phyloP scores from a whole-genome alignment of 37 sponge, comb jelly and placozoan genomes.

The Beroe ovata region DNA sequence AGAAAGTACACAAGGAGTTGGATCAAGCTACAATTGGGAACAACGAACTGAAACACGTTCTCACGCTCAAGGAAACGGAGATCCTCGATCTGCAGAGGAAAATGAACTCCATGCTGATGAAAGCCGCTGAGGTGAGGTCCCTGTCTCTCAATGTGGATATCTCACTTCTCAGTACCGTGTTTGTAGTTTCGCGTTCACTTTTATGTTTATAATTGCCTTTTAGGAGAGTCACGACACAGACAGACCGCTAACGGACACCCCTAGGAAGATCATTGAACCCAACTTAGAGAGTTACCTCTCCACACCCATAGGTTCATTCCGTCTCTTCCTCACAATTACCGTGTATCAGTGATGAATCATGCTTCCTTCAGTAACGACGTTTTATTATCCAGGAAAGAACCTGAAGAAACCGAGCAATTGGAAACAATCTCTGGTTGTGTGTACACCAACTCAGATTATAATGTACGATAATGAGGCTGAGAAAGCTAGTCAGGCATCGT shows the following conservation, averaged over 20 bases:
- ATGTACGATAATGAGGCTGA: constrained; percentile 55
- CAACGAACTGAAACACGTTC: constrained; percentile 27
- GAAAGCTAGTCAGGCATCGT: constrained; percentile 2
- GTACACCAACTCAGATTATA: constrained; percentile 12
- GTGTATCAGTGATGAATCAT: no score
- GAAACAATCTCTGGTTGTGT: constrained; percentile 44
- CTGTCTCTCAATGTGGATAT: no score
- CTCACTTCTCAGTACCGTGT: no score
- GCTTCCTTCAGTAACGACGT: no score
- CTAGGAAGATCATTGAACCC: background rate
- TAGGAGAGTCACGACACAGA: no score
- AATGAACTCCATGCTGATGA: background rate
- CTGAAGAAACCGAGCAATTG: constrained; percentile 51
- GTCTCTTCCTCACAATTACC: no score
- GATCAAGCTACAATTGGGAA: background rate
- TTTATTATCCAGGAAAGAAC: constrained; percentile 64
- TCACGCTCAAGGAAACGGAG: constrained; percentile 15
- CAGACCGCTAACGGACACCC: no score
- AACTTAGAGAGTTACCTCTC: constrained; percentile 28
- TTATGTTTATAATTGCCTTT: no score
- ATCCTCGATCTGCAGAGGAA: constrained; percentile 27
- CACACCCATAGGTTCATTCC: constrained; percentile 14
- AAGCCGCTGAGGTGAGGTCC: constrained; percentile 7
- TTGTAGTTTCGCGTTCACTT: no score
- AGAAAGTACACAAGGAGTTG: constrained; percentile 15